Conservation (phyloP, 2,888 invertebrate genomes). For the Drosophila bunnanda region DNA sequence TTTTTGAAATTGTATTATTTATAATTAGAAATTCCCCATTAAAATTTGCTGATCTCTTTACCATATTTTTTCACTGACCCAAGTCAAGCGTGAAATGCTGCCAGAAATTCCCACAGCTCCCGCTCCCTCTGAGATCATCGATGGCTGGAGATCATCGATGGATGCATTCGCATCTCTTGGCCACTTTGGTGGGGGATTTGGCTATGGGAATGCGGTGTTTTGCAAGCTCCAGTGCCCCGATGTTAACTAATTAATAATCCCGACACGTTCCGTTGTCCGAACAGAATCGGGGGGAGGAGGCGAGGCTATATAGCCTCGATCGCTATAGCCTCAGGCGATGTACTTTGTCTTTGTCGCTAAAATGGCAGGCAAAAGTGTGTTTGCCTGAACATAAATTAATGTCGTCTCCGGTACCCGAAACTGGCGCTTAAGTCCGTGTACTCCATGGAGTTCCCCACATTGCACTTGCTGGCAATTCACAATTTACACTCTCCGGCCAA, state of each 20-base stretch:
- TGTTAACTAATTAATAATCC: conserved; percentile 68
- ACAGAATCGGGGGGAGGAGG: conserved; percentile 1
- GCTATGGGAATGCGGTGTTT: conserved; percentile 33
- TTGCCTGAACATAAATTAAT: conserved; percentile 75
- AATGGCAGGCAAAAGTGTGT: conserved; percentile 78
- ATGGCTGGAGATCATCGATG: conserved; percentile 17
- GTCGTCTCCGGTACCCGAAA: conserved; percentile 25
- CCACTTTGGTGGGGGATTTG: not conserved
- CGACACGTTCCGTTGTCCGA: conserved; percentile 56
- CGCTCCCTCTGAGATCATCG: conserved; percentile 22
- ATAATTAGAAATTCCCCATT: not conserved
- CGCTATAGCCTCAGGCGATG: not conserved
- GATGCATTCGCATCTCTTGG: conserved; percentile 25
- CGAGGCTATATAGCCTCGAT: not conserved
- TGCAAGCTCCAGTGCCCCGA: conserved; percentile 14
- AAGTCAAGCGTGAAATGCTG: conserved; percentile 4
- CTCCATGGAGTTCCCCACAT: conserved; percentile 9
- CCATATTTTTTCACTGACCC: conserved; percentile 16
- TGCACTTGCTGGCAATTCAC: conserved; percentile 56
- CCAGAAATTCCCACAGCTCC: conserved; percentile 20
- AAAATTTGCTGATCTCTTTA: not conserved
- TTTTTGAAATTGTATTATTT: not conserved
- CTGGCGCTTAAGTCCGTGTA: conserved; percentile 65
- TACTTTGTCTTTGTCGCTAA: conserved; percentile 76
- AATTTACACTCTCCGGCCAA: conserved; percentile 68